Conservation (phyloP, 1,140 invertebrate genomes). For the Drosophila gunungcola region DNA sequence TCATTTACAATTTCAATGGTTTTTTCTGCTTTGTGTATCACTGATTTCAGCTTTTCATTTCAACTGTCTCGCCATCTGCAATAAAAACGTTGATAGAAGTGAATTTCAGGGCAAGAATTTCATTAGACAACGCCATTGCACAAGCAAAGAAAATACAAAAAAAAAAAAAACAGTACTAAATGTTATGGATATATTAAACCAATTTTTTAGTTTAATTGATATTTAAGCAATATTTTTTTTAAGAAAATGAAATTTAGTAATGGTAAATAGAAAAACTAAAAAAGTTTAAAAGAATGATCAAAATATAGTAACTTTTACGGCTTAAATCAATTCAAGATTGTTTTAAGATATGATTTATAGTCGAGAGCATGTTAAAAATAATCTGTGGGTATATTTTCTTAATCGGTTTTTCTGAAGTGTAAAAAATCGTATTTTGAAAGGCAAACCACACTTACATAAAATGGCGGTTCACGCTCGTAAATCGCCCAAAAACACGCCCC, state of each 20-base stretch:
- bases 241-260: background rate
- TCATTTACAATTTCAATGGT: constrained; percentile 17
- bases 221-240: too few relatives aligned
- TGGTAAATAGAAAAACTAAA: too few relatives aligned
- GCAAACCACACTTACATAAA: constrained; percentile 13
- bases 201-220: too few relatives aligned
- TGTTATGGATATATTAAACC: too few relatives aligned
- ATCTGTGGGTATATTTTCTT: background rate
- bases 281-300: too few relatives aligned
- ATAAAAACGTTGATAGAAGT: constrained; percentile 48
- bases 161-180: background rate
- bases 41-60: constrained; percentile 39
- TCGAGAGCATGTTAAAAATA: background rate
- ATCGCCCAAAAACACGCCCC: constrained; percentile 36
- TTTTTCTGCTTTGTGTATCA: constrained; percentile 31
- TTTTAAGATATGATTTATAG: too few relatives aligned
- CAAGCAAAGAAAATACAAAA: background rate
- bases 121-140: constrained; percentile 6
- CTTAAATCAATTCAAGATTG: too few relatives aligned
- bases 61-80: constrained; percentile 32
- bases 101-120: constrained; percentile 20
- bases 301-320: too few relatives aligned
- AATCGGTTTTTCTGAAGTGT: constrained; percentile 9
- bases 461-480: constrained; percentile 33
- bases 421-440: background rate